These are phyloP conservation scores for Omphaloscelis lunosa DNA, from an alignment of 2,888 invertebrate species.

Conservation along the genomic window DNA sequence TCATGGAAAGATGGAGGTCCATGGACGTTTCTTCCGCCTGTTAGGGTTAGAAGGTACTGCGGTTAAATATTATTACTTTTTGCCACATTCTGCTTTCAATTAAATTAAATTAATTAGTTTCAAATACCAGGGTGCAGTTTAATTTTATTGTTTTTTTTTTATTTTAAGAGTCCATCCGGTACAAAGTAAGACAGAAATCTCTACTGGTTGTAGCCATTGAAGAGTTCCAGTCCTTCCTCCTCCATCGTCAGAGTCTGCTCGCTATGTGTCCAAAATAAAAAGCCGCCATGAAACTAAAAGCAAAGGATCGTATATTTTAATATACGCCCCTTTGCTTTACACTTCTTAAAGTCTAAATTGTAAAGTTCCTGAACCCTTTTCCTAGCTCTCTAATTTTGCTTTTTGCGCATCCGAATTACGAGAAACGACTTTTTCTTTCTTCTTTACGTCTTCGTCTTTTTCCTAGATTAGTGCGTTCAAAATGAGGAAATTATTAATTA, in stretches of 20 bases:
- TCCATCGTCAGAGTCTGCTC: neutral
- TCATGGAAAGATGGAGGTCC: neutral
- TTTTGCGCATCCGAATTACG: neutral
- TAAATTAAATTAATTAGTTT: neutral
- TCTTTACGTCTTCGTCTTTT: conserved; percentile 23
- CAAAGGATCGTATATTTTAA: neutral
- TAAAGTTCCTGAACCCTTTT: neutral
- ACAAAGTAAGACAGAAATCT: conserved; percentile 21
- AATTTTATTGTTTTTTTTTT: conserved; percentile 19
- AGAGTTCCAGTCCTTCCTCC: conserved; percentile 18
- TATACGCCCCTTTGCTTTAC: neutral
- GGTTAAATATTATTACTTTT: neutral
- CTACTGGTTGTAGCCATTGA: conserved; percentile 17
- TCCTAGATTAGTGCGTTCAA: neutral
- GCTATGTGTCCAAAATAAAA: conserved; percentile 10
- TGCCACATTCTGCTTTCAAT: conserved; percentile 1
- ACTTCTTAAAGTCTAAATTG: conserved; percentile 12
- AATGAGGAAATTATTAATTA: neutral
- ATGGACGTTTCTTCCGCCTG: neutral
- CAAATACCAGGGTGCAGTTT: neutral
- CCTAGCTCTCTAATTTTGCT: conserved; percentile 6
- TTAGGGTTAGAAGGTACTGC: conserved; percentile 1
- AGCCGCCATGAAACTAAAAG: neutral
- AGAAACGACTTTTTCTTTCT: conserved; percentile 39
- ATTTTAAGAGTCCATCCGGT: conserved; percentile 26